Conservation (phyloP, 2,113 vertebrate species). For the Pygoscelis antarcticus region DNA sequence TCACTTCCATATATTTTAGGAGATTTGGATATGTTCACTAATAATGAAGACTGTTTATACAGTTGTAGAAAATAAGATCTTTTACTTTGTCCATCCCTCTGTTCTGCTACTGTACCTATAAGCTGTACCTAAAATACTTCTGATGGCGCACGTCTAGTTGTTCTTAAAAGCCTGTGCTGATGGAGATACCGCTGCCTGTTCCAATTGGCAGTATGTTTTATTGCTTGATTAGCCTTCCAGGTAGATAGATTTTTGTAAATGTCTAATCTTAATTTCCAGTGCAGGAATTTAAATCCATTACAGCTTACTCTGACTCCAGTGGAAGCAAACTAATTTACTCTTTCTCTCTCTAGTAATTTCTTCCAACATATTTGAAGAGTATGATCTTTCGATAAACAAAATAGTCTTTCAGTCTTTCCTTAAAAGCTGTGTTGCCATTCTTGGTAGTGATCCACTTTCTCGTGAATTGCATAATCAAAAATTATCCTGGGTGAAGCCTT, state of each 20-base stretch:
- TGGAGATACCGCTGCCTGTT: not conserved
- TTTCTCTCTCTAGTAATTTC: not conserved
- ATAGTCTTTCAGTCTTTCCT: not conserved
- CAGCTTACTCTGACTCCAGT: not conserved
- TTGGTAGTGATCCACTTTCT: not conserved
- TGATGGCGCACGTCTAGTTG: not conserved
- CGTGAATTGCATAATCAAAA: not conserved
- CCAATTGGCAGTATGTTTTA: not conserved
- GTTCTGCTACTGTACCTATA: not conserved
- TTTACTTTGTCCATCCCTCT: not conserved
- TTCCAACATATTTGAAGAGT: not conserved
- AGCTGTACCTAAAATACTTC: not conserved
- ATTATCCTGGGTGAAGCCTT: not conserved
- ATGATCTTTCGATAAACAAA: not conserved
- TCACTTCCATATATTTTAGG: not conserved
- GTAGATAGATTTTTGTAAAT: not conserved
- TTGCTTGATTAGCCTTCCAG: not conserved
- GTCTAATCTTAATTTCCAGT: not conserved
- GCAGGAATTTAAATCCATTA: slow-evolving; percentile 28
- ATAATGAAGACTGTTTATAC: not conserved
- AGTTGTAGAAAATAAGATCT: not conserved
- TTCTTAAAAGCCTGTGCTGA: not conserved
- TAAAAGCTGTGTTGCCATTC: not conserved
- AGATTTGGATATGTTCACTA: not conserved
- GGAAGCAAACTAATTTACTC: not conserved